Conservation (phyloP, 2,113 vertebrate species). For the Heliornis fulica region DNA sequence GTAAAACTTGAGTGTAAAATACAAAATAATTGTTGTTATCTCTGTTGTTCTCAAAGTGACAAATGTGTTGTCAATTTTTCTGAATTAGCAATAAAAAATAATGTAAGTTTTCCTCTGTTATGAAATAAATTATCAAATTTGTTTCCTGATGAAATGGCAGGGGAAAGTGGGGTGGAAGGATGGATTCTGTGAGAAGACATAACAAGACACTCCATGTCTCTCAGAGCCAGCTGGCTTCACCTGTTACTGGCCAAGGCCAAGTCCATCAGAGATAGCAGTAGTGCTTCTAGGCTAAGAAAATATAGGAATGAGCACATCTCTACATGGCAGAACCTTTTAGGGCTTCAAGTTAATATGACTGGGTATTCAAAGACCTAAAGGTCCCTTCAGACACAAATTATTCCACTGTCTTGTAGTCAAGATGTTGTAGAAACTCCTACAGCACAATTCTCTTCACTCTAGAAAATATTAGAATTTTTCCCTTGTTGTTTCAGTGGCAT, state of each 20-base stretch:
- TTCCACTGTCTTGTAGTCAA: background rate
- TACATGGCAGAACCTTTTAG: background rate
- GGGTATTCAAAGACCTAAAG: background rate
- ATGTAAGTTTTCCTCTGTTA: background rate
- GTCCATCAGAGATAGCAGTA: rapidly evolving
- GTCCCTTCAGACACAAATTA: background rate
- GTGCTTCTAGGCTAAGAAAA: background rate
- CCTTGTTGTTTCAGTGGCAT: background rate
- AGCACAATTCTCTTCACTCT: background rate
- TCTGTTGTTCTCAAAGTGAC: background rate
- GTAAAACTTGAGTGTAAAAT: background rate
- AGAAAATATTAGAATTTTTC: background rate
- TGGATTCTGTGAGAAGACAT: background rate
- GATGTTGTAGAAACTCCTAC: background rate
- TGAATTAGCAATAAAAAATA: background rate
- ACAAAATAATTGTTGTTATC: background rate
- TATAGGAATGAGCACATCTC: background rate
- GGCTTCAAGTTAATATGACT: background rate
- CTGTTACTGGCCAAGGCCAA: rapidly evolving
- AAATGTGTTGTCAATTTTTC: background rate
- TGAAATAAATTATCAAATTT: background rate
- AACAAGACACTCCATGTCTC: rapidly evolving
- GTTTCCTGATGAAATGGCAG: background rate
- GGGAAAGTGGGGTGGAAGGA: rapidly evolving
- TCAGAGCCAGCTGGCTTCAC: background rate